phyloP scores from a whole-genome alignment of 2,113 vertebrate genomes.

The Phalacrocorax carbo region DNA sequence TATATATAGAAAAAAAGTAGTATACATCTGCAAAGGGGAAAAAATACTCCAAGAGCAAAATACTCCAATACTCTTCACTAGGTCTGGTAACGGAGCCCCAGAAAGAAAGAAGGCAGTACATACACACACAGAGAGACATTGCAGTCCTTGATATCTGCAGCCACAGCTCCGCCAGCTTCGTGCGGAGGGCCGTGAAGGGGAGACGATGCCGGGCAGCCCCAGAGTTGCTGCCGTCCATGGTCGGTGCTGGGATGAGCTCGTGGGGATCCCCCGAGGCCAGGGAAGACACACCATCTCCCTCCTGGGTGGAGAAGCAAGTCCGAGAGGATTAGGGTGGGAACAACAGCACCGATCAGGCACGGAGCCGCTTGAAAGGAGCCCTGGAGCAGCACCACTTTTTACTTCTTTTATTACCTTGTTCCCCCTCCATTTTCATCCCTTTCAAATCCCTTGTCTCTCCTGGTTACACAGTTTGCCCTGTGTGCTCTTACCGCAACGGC shows the following conservation, averaged over 20 bases:
- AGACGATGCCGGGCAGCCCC: background rate
- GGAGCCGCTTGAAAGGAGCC: background rate
- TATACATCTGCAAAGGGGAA: background rate
- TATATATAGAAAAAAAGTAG: background rate
- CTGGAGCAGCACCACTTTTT: background rate
- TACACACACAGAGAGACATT: rapidly evolving
- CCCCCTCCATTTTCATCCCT: background rate
- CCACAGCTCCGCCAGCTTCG: background rate
- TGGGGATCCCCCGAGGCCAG: rapidly evolving
- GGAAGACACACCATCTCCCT: background rate
- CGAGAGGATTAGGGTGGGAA: background rate
- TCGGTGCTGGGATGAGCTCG: rapidly evolving
- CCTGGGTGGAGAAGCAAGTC: background rate
- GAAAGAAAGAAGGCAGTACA: background rate
- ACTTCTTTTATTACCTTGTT: background rate
- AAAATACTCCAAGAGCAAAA: background rate
- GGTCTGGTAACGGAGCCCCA: background rate
- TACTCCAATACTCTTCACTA: background rate
- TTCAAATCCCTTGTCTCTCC: background rate
- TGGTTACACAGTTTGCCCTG: background rate
- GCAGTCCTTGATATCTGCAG: background rate
- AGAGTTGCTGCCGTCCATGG: rapidly evolving
- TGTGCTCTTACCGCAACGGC: background rate
- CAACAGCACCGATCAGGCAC: rapidly evolving
- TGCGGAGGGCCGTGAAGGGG: rapidly evolving